Base-by-base conservation (phyloP, 2,888 invertebrate genomes). In the Thymelicus sylvestris region DNA sequence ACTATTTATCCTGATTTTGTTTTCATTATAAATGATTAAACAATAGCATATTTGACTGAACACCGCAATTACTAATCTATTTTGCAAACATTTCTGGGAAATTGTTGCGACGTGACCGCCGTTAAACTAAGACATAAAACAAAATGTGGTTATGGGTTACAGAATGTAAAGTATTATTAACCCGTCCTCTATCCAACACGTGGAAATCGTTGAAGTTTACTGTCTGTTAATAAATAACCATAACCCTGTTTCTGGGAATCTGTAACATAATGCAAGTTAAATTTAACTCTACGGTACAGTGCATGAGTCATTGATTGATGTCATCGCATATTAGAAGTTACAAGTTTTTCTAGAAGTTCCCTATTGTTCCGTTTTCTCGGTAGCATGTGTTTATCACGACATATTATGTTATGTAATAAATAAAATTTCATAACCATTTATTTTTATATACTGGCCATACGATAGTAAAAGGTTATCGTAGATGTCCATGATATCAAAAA, bases 211-310 rank as follows among this genome's bases (percentile, higher is more conserved):
- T 77, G 76, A 77, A 81, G 83, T 84, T 85, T 85, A 88, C 85
- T 84, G 79, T 81, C 81, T 74, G 82, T 82, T 84, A 85, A 82
- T 83, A 85, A 84, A 86, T 85, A 83, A 78, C 78, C 73, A 78
- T 76, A 79, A 79, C 77, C 76, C 68, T 75, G 77, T 79, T 85
- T 84, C 82, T 74, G 67, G 77, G 86, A 85, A 86, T 77, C 78
- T 76, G 77, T 79, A 78, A 76, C 74, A 60, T 75, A 79, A 76
- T 74, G 75, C 72, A 48, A 71, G 82, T 82, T 84, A 81, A 81
- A 83, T 75, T 82, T 84, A 84, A 78, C 75, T 66, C 78, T 79
- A 73, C 75, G 74, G 70, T 74, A 61, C 19, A 64, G 7, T 66
- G 48, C 19, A 59, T 66, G 67, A 62, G 19, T 71, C 71, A 71